Percentiles rank a stretch among this genome's conserved stretches.
These are phyloP conservation scores for Neodiprion fabricii DNA, from an alignment of 1,140 invertebrate genomes.

Conservation along the genomic window DNA sequence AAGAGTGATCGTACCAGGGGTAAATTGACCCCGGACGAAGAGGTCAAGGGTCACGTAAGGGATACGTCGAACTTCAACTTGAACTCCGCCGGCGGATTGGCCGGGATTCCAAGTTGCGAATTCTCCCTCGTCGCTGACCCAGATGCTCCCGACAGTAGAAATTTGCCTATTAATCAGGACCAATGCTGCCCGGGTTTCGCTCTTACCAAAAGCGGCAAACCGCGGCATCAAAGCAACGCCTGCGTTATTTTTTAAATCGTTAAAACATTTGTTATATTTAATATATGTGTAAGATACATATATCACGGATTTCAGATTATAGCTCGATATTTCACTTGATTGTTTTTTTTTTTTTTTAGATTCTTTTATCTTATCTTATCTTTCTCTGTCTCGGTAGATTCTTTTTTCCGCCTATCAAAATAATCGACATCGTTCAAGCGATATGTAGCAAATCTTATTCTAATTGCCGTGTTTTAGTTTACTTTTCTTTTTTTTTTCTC, in stretches of 20 bases:
- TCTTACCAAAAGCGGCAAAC: constrained; percentile 50
- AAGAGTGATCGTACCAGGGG: not conserved
- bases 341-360: too few relatives aligned
- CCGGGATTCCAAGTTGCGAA: constrained; percentile 12
- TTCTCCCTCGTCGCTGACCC: constrained; percentile 25
- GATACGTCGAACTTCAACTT: constrained; percentile 2
- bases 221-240: constrained; percentile 44
- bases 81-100: not conserved
- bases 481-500: too few relatives aligned
- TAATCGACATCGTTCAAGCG: too few relatives aligned
- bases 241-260: constrained; percentile 37
- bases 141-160: constrained; percentile 38
- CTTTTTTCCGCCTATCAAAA: too few relatives aligned
- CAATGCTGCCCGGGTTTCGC: constrained; percentile 59
- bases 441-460: too few relatives aligned
- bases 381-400: too few relatives aligned
- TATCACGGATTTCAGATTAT: too few relatives aligned
- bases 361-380: too few relatives aligned
- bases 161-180: constrained; percentile 44
- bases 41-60: not conserved
- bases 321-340: too few relatives aligned
- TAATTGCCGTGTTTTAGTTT: too few relatives aligned
- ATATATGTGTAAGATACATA: too few relatives aligned
- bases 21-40: not conserved
- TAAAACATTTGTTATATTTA: too few relatives aligned